Evolutionary conservation across 2,113 vertebrate species (phyloP).

Genomic region (Oryzias melastigma): DNA sequence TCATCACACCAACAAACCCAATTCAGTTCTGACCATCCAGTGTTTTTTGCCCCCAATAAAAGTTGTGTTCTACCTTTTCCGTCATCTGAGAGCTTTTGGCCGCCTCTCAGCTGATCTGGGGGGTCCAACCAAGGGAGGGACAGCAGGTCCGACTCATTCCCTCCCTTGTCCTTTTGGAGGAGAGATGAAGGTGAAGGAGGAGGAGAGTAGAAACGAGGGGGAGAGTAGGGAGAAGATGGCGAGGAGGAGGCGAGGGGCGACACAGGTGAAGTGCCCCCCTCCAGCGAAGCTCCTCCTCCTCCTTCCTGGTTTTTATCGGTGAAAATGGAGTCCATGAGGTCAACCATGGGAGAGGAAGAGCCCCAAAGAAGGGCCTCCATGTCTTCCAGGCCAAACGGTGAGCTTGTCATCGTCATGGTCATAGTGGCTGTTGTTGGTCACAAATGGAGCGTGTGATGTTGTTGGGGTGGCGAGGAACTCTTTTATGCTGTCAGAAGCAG

Average conservation of each 20-base stretch:
- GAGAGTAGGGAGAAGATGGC: conserved; percentile 63
- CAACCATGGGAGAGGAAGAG: conserved; percentile 94
- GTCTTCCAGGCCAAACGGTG: conserved; percentile 90
- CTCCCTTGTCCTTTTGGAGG: conserved; percentile 62
- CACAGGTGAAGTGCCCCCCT: conserved; percentile 72
- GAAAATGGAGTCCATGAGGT: conserved; percentile 73
- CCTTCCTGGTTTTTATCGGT: conserved; percentile 54
- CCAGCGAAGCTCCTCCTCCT: conserved; percentile 58
- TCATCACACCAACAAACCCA: background rate
- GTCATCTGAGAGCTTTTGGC: conserved; percentile 63
- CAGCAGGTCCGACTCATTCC: conserved; percentile 51
- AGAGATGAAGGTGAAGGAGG: conserved; percentile 49
- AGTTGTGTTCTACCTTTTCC: conserved; percentile 78
- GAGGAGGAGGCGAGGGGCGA: conserved; percentile 63
- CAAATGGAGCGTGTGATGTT: conserved; percentile 35
- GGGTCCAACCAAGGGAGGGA: conserved; percentile 81
- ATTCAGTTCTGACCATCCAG: too few relatives aligned
- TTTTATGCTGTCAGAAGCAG: conserved; percentile 85
- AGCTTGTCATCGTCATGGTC: conserved; percentile 88
- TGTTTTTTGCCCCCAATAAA: background rate
- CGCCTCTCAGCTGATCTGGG: conserved; percentile 78
- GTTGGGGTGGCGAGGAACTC: conserved; percentile 60
- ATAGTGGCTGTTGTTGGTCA: conserved; percentile 78
- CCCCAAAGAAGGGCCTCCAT: conserved; percentile 83
- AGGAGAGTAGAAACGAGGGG: conserved; percentile 66